Evolutionary conservation across 1,140 invertebrate species (phyloP).

Genomic region (Drosophila erecta): DNA sequence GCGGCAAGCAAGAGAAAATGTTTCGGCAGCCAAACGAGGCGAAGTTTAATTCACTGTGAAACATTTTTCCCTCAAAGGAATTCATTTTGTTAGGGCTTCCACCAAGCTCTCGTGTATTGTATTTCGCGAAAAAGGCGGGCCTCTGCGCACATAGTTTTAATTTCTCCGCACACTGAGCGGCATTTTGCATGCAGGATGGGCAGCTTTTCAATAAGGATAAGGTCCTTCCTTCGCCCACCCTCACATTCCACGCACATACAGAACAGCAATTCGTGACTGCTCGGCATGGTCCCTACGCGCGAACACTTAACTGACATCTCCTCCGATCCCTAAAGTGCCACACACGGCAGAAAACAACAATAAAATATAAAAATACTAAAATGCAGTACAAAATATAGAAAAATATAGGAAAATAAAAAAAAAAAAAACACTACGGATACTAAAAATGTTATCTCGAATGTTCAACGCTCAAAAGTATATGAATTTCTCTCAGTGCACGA

Average conservation of each 20-base stretch:
- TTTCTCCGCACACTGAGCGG: constrained; percentile 35
- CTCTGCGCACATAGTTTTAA: constrained; percentile 62
- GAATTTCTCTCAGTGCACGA: too few relatives aligned
- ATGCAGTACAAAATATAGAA: too few relatives aligned
- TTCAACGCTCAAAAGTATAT: too few relatives aligned
- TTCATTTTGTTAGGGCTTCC: constrained; percentile 42
- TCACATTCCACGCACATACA: constrained; percentile 5
- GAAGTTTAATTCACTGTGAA: constrained; percentile 49
- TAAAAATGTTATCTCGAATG: too few relatives aligned
- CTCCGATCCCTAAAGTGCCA: constrained; percentile 3
- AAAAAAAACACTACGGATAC: too few relatives aligned
- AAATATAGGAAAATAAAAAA: too few relatives aligned
- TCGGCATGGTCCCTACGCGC: constrained; percentile 29
- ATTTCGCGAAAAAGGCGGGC: constrained; percentile 17
- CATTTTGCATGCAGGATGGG: constrained; percentile 35
- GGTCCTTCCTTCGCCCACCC: not conserved
- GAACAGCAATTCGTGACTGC: constrained; percentile 24
- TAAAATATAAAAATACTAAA: not conserved
- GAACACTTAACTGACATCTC: constrained; percentile 35
- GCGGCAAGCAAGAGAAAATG: constrained; percentile 5
- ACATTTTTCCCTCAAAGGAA: constrained; percentile 34
- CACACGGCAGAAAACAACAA: constrained; percentile 3
- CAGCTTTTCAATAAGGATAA: constrained; percentile 61
- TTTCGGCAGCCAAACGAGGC: constrained; percentile 26
- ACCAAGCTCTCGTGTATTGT: constrained; percentile 29